Evolutionary conservation across 2,113 vertebrate species (phyloP).

Genomic region (Ranitomeya variabilis): DNA sequence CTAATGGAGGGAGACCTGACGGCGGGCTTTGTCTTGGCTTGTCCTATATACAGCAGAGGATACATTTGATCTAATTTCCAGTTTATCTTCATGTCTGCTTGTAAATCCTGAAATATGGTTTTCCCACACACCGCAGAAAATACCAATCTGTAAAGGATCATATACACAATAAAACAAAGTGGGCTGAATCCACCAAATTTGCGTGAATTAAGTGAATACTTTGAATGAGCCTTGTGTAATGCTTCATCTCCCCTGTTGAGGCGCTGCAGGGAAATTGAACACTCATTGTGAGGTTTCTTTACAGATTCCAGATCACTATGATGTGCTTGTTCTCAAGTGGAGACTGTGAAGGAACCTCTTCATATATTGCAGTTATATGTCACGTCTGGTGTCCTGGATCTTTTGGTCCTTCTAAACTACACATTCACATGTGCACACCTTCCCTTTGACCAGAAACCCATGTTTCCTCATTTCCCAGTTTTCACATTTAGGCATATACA

Average conservation of each 20-base stretch:
- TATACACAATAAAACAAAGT: too few relatives aligned
- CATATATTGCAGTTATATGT: too few relatives aligned
- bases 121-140: neutral
- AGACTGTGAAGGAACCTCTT: too few relatives aligned
- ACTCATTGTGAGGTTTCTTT: neutral
- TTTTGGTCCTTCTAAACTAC: neutral
- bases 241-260: neutral
- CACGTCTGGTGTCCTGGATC: neutral
- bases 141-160: neutral
- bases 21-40: slow-evolving; percentile 1
- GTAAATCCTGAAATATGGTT: neutral
- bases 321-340: neutral
- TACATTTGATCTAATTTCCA: neutral
- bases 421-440: neutral
- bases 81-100: neutral
- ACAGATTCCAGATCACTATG: neutral
- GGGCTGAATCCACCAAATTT: too few relatives aligned
- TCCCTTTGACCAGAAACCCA: neutral
- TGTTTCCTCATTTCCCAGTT: too few relatives aligned
- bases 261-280: neutral
- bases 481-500: too few relatives aligned
- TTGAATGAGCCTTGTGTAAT: neutral
- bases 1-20: neutral
- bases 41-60: neutral
- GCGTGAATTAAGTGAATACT: too few relatives aligned